A percentile compares a stretch with the other conserved stretches of the same genome.
These are phyloP conservation scores for Siniperca undulata DNA, from an alignment of 2,797 vertebrate species.

Conservation along the genomic window DNA sequence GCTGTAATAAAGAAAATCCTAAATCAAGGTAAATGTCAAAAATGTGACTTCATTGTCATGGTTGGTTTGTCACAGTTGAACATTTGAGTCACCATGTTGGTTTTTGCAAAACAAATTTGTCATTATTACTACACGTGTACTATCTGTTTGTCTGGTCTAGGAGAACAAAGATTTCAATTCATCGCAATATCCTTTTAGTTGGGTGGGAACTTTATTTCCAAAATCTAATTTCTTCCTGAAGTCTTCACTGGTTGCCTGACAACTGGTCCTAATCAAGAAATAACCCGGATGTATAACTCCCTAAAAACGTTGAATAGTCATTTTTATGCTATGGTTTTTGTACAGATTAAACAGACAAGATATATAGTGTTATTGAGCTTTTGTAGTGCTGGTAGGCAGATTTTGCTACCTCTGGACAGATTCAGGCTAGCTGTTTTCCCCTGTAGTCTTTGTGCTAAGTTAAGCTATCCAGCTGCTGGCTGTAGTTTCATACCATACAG, in stretches of 20 bases:
- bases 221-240: background rate
- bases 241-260: background rate
- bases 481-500: background rate
- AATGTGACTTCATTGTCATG: constrained; percentile 4
- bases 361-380: background rate
- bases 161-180: background rate
- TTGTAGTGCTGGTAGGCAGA: too few relatives aligned
- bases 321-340: background rate
- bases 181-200: background rate
- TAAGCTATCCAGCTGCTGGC: background rate
- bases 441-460: background rate
- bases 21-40: constrained; percentile 7
- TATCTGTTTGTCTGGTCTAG: background rate
- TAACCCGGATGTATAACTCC: background rate
- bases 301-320: background rate
- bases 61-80: constrained; percentile 10
- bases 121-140: background rate
- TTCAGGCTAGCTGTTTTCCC: background rate
- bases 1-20: background rate
- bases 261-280: background rate
- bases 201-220: background rate
- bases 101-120: constrained; percentile 7
- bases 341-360: background rate
- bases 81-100: constrained; percentile 1
- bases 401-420: constrained; percentile 5